Percentiles rank a stretch among this genome's conserved stretches.
phyloP scores from a whole-genome alignment of 2,113 vertebrate species.

The Buteo buteo region DNA sequence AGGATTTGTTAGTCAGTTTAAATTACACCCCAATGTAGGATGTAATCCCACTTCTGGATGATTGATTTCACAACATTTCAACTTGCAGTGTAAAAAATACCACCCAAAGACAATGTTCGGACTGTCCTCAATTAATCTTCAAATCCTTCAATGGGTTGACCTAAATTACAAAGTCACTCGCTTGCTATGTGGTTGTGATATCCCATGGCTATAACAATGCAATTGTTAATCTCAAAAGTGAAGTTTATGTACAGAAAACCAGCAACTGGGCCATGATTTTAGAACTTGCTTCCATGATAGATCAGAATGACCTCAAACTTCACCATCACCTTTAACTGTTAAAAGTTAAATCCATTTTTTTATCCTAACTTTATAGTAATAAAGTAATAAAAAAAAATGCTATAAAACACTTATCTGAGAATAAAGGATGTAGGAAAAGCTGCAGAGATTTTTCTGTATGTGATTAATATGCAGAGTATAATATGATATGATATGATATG shows the following conservation, averaged over 20 bases:
- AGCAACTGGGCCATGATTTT: background rate
- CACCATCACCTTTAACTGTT: background rate
- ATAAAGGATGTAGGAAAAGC: background rate
- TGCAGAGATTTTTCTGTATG: background rate
- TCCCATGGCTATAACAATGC: background rate
- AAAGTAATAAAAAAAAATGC: background rate
- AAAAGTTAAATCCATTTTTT: background rate
- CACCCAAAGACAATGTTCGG: background rate
- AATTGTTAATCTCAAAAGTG: background rate
- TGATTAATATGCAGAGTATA: background rate
- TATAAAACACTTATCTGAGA: background rate
- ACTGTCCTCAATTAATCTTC: slow-evolving; percentile 31
- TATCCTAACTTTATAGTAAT: background rate
- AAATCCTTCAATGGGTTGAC: background rate
- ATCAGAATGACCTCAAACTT: background rate
- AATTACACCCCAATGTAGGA: background rate
- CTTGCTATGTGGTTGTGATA: background rate
- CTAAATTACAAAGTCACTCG: background rate
- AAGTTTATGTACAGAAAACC: background rate
- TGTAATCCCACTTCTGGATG: background rate
- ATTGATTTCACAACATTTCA: background rate
- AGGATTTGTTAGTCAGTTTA: background rate
- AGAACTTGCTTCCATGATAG: background rate
- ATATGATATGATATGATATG: background rate
- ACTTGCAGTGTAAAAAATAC: background rate